Percentiles rank a stretch among this genome's conserved stretches.
Conservation (phyloP, 2,888 invertebrate species). For the Caenorhabditis japonica region DNA sequence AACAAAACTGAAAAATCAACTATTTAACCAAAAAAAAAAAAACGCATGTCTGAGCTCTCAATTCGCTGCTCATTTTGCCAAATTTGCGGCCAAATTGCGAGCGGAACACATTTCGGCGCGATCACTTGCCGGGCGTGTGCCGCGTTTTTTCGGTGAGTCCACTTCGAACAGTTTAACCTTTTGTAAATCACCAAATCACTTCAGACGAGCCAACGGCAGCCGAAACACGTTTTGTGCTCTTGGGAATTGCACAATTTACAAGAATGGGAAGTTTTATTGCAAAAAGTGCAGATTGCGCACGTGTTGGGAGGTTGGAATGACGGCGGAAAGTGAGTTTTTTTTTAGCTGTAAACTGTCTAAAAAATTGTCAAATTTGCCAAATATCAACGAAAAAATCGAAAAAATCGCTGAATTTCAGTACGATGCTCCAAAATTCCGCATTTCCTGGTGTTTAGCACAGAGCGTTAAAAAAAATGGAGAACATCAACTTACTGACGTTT, state of each 20-base stretch:
- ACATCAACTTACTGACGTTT: too few relatives aligned
- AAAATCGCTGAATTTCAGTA: too few relatives aligned
- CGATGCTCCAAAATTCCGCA: too few relatives aligned
- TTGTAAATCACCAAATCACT: conserved; percentile 6
- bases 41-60: too few relatives aligned
- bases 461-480: too few relatives aligned
- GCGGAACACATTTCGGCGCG: conserved; percentile 33
- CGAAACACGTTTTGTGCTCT: neutral
- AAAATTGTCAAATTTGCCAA: too few relatives aligned
- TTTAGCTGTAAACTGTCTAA: too few relatives aligned
- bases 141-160: conserved; percentile 22
- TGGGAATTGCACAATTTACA: conserved; percentile 4
- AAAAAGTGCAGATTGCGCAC: conserved; percentile 41
- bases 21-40: too few relatives aligned
- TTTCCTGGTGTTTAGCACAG: too few relatives aligned
- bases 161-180: conserved; percentile 5
- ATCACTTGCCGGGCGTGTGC: conserved; percentile 26
- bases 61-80: too few relatives aligned
- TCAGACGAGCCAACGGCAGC: conserved; percentile 5
- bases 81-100: conserved; percentile 27
- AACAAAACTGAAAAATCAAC: too few relatives aligned
- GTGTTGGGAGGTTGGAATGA: conserved; percentile 44
- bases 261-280: conserved; percentile 27
- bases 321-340: conserved; percentile 23
- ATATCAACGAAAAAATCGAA: too few relatives aligned